phyloP scores from a whole-genome alignment of 2,888 invertebrate species.

The Drosophila merina region DNA sequence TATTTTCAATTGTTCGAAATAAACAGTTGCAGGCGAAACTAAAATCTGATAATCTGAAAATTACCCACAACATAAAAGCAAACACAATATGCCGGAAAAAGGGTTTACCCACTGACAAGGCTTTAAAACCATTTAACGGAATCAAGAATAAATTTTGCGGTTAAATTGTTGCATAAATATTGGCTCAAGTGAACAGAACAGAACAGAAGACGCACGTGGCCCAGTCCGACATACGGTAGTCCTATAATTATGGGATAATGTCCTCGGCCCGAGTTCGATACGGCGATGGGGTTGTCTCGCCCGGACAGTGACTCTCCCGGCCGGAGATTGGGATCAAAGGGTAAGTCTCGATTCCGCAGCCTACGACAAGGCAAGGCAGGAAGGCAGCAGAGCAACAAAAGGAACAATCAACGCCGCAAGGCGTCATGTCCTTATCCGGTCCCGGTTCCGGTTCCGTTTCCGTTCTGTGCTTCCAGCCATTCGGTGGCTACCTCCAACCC shows the following conservation, averaged over 20 bases:
- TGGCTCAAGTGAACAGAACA: constrained; percentile 45
- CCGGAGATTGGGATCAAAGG: constrained; percentile 70
- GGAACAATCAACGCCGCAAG: constrained; percentile 80
- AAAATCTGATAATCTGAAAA: constrained; percentile 75
- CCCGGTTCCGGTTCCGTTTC: constrained; percentile 7
- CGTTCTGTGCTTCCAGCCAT: not conserved
- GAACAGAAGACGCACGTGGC: constrained; percentile 62
- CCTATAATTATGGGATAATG: constrained; percentile 83
- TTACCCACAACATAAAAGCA: constrained; percentile 57
- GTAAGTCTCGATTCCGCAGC: constrained; percentile 70
- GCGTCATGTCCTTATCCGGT: constrained; percentile 55
- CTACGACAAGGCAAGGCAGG: no score
- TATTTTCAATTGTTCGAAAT: constrained; percentile 15
- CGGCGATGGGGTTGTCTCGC: constrained; percentile 21
- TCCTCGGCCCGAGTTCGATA: constrained; percentile 65
- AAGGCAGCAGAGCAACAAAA: constrained; percentile 58
- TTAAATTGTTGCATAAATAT: constrained; percentile 82
- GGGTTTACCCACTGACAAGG: constrained; percentile 56
- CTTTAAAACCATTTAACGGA: constrained; percentile 68
- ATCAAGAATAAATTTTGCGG: constrained; percentile 83
- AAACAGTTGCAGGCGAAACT: constrained; percentile 42
- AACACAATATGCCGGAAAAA: constrained; percentile 42
- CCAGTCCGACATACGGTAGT: constrained; percentile 66
- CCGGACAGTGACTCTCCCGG: constrained; percentile 14
- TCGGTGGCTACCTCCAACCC: constrained; percentile 5